Percentiles rank a stretch among this genome's conserved stretches.
These are phyloP conservation scores for Harlomillsia oculata DNA, from an alignment of 1,140 invertebrate species.

Conservation along the genomic window DNA sequence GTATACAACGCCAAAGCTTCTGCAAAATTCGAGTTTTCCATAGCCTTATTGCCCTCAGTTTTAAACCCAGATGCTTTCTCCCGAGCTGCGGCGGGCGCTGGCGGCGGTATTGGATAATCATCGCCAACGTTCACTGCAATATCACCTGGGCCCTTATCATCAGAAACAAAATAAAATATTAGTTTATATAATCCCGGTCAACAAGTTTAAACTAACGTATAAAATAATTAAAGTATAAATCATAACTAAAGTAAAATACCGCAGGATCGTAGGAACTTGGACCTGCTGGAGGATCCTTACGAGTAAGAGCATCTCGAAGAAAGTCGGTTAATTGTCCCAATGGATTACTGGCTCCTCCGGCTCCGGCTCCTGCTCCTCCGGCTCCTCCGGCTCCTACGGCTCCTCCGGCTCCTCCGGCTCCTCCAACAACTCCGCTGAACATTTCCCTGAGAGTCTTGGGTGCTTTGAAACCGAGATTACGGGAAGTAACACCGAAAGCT, in stretches of 20 bases:
- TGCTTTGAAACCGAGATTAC: conserved; percentile 38
- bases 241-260: too few species aligned
- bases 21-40: conserved; percentile 66
- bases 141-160: background rate
- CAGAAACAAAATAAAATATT: background rate
- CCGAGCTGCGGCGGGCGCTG: conserved; percentile 47
- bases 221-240: too few species aligned
- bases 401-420: too few species aligned
- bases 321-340: too few species aligned
- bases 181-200: background rate
- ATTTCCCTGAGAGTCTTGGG: conserved; percentile 1
- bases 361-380: background rate
- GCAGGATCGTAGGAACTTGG: too few species aligned
- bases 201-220: background rate
- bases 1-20: conserved; percentile 74
- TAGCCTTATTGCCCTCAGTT: conserved; percentile 73
- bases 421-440: background rate
- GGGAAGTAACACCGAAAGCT: conserved; percentile 53
- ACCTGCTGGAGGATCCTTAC: too few species aligned
- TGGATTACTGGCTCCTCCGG: too few species aligned
- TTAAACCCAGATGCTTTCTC: conserved; percentile 64
- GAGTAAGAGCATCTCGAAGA: too few species aligned
- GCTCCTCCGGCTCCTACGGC: too few species aligned
- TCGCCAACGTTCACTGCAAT: background rate
- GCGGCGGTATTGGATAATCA: conserved; percentile 13